Percentiles rank a stretch among this genome's conserved stretches.
phyloP scores from a whole-genome alignment of 2,888 invertebrate genomes.

The Meganola albula region DNA sequence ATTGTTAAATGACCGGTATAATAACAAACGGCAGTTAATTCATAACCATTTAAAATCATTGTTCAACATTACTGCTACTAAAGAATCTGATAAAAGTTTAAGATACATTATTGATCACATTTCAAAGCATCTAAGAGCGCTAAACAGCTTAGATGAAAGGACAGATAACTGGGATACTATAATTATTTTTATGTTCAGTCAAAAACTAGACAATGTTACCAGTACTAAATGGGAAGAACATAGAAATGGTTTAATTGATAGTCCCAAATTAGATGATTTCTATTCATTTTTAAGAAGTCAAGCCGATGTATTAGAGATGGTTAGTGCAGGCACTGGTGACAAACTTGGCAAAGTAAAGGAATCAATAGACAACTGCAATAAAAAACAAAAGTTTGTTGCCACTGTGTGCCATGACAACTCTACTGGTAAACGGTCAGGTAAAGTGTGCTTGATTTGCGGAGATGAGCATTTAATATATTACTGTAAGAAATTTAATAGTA shows the following conservation, averaged over 20 bases:
- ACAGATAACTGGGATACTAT: neutral
- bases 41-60: neutral
- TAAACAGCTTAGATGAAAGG: neutral
- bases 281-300: neutral
- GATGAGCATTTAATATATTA: too few species aligned
- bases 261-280: neutral
- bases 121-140: neutral
- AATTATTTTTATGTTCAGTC: constrained; percentile 1
- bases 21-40: neutral
- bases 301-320: constrained; percentile 1
- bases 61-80: neutral
- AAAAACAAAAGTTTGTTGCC: too few species aligned
- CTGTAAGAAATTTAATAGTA: too few species aligned
- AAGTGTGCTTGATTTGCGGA: too few species aligned
- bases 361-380: too few species aligned
- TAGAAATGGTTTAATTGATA: neutral
- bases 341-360: too few species aligned
- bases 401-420: too few species aligned
- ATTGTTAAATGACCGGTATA: neutral
- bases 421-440: too few species aligned
- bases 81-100: neutral
- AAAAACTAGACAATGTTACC: neutral
- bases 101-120: neutral
- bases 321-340: neutral
- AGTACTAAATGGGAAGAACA: constrained; percentile 4